These are phyloP conservation scores for Marmota monax DNA, from an alignment of 2,113 vertebrate genomes.

Conservation along the genomic window DNA sequence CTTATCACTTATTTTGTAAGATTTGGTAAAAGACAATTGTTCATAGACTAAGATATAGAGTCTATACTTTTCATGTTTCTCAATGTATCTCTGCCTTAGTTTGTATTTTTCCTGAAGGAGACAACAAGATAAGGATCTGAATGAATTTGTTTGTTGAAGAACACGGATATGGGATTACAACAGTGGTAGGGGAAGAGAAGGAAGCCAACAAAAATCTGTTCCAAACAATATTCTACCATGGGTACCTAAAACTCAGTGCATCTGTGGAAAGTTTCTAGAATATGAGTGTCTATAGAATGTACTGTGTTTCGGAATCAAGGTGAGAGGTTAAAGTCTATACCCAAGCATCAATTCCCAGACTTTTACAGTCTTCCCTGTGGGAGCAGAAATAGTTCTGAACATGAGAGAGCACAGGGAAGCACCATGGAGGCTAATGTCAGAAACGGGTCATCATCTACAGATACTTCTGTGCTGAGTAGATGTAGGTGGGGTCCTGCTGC, in stretches of 20 bases:
- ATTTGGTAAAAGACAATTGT: constrained; percentile 7
- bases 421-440: background rate
- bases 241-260: background rate
- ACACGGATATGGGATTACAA: background rate
- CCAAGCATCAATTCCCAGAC: background rate
- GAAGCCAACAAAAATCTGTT: background rate
- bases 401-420: background rate
- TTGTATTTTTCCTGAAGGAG: background rate
- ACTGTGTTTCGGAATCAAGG: too few relatives aligned
- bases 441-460: background rate
- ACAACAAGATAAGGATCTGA: background rate
- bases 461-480: too few relatives aligned
- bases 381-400: too few relatives aligned
- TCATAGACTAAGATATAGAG: background rate
- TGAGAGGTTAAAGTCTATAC: background rate
- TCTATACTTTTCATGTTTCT: background rate
- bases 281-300: background rate
- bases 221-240: background rate
- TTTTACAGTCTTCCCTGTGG: background rate
- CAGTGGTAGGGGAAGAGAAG: background rate
- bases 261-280: background rate
- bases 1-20: background rate
- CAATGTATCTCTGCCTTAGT: background rate
- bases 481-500: background rate
- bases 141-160: background rate